Evolutionary conservation across 2,797 vertebrate species (phyloP), one percentile per base, ranked within the genome.

Genomic region (Naso thynnoides): DNA sequence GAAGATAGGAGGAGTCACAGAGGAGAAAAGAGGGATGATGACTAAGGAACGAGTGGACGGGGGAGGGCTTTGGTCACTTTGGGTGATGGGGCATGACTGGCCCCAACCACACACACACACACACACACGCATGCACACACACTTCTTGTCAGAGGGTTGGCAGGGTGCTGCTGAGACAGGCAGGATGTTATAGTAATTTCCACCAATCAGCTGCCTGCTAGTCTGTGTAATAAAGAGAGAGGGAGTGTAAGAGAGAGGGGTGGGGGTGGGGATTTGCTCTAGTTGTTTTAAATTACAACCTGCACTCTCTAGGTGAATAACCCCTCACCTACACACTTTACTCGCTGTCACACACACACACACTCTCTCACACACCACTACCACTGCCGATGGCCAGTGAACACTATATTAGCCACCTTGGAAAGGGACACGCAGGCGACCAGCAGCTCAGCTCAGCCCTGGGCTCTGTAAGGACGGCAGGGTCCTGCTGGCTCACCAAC

Each of bases 171-270:
- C 94, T 94, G 93, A 94, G 90, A 89, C 80, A 76, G 76, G 93
- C 95, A 94, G 95, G 95, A 96, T 96, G 95, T 95, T 93, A 84
- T 90, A 91, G 93, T 95, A 96, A 96, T 96, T 95, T 96, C 91
- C 93, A 93, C 93, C 95, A 96, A 96, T 96, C 95, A 95, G 94
- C 93, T 96, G 94, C 94, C 92, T 96, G 95, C 94, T 96, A 93
- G 95, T 93, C 93, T 96, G 94, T 96, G 95, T 96, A 96, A 96
- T 96, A 91, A 91, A 93, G 79, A 72, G 87, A 92, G 85, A 88
- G 90, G 72, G 76, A n/a, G 29, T 57, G 76, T 53, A 66, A 26
- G 73, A 52, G 50, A 26, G 23, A 14, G 36, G 71, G 76, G 24
- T 26, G 54, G 76, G 27, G 39, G 36, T 19, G 38, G 78, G 84